Evolutionary conservation across 2,797 vertebrate genomes (phyloP).

Genomic region (Chaenodraco wilsoni): DNA sequence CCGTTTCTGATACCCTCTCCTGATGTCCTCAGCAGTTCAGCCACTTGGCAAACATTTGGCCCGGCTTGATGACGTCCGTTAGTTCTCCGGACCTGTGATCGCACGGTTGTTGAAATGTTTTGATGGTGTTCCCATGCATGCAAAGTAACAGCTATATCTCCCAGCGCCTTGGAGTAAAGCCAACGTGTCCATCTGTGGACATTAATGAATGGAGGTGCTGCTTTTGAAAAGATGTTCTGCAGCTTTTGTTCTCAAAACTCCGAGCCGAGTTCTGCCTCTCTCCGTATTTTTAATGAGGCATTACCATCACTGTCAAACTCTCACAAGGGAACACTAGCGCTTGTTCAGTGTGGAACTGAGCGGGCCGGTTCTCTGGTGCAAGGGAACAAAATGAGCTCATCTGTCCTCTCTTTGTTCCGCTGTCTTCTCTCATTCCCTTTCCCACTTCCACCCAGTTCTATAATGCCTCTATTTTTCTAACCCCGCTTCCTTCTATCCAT

Average conservation of each 20-base stretch:
- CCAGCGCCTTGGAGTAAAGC: conserved; percentile 47
- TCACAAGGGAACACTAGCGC: conserved; percentile 53
- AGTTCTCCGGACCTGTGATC: conserved; percentile 32
- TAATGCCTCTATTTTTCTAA: conserved; percentile 24
- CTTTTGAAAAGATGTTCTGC: conserved; percentile 52
- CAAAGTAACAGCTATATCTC: conserved; percentile 36
- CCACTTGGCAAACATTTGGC: conserved; percentile 52
- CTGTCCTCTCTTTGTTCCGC: conserved; percentile 45
- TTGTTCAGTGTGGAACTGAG: conserved; percentile 59
- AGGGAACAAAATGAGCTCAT: conserved; percentile 58
- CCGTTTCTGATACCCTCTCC: conserved; percentile 40
- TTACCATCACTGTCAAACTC: conserved; percentile 68
- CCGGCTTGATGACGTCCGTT: conserved; percentile 36
- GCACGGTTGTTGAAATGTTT: conserved; percentile 11
- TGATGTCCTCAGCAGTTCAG: conserved; percentile 44
- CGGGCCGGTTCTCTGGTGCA: conserved; percentile 54
- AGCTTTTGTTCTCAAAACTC: conserved; percentile 58
- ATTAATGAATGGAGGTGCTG: conserved; percentile 64
- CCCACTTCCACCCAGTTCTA: conserved; percentile 11
- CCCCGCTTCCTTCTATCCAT: conserved; percentile 33
- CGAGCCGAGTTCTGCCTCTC: conserved; percentile 42
- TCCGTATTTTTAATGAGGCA: conserved; percentile 73
- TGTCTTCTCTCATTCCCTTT: conserved; percentile 58
- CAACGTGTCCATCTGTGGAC: conserved; percentile 62
- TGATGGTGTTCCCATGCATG: conserved; percentile 23